phyloP scores from a whole-genome alignment of 2,113 vertebrate genomes.

The Chascanopsetta lugubris region DNA sequence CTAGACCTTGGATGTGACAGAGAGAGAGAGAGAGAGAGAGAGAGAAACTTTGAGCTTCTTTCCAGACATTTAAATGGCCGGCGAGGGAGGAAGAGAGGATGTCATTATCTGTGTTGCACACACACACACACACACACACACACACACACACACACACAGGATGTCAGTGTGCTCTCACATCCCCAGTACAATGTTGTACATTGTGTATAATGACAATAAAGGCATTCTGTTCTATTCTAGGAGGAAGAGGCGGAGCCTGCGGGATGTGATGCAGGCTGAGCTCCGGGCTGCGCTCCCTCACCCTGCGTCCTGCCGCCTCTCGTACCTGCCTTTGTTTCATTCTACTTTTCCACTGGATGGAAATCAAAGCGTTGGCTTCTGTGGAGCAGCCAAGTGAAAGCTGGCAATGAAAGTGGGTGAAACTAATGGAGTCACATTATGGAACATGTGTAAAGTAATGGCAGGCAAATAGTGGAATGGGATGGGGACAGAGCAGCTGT shows the following conservation, averaged over 20 bases:
- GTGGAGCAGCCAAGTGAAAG: background rate
- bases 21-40: too few species aligned
- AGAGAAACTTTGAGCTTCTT: background rate
- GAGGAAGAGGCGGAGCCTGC: conserved; percentile 14
- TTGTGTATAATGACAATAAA: conserved; percentile 39
- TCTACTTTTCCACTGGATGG: background rate
- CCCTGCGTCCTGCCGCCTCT: conserved; percentile 7
- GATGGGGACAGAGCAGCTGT: too few species aligned
- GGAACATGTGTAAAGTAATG: background rate
- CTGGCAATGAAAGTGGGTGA: background rate
- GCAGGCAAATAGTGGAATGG: too few species aligned
- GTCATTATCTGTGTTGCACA: conserved; percentile 14
- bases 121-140: conserved; percentile 17
- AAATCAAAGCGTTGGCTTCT: background rate
- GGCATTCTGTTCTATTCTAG: conserved; percentile 15
- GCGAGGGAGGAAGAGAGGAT: conserved; percentile 1
- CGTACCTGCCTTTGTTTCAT: background rate
- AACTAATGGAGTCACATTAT: background rate
- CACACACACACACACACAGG: conserved; percentile 14
- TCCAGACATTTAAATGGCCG: conserved; percentile 6
- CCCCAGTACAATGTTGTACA: conserved; percentile 28
- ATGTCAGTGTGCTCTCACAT: conserved; percentile 17
- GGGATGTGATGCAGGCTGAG: conserved; percentile 12
- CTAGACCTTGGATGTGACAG: background rate
- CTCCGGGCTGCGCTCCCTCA: conserved; percentile 4